phyloP scores from a whole-genome alignment of 1,140 invertebrate genomes.

The Bursaphelenchus mucronatus region DNA sequence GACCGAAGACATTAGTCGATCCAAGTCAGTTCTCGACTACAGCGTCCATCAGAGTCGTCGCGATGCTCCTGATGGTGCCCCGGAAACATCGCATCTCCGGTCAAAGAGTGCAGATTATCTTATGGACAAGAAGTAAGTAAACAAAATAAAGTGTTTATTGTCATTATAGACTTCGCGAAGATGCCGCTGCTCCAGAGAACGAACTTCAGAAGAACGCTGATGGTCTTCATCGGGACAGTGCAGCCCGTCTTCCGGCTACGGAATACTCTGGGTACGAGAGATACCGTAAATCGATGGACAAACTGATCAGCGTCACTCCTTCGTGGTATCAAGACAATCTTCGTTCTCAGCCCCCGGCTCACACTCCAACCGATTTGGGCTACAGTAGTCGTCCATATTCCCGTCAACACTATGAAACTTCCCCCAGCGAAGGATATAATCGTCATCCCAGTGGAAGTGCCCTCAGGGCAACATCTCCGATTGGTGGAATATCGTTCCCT shows the following conservation, averaged over 20 bases:
- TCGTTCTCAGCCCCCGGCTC: constrained; percentile 15
- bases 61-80: constrained; percentile 31
- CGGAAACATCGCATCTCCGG: constrained; percentile 38
- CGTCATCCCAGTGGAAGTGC: constrained; percentile 14
- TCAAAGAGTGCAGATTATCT: constrained; percentile 59
- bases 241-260: constrained; percentile 37
- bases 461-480: constrained; percentile 20
- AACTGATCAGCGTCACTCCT: constrained; percentile 41
- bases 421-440: not conserved
- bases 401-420: constrained; percentile 8
- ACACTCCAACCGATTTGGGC: constrained; percentile 6
- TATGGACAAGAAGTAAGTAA: constrained; percentile 52
- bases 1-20: constrained; percentile 45
- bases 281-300: constrained; percentile 56
- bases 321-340: constrained; percentile 55
- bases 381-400: constrained; percentile 21
- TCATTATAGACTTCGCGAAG: constrained; percentile 19
- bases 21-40: constrained; percentile 54
- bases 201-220: constrained; percentile 23
- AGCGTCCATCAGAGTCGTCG: constrained; percentile 43
- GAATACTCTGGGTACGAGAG: constrained; percentile 32
- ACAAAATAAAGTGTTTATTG: constrained; percentile 9
- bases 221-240: constrained; percentile 8
- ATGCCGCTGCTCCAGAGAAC: constrained; percentile 53
- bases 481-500: constrained; percentile 51